Evolutionary conservation across 2,113 vertebrate genomes (phyloP).

Genomic region (Pitta sordida): DNA sequence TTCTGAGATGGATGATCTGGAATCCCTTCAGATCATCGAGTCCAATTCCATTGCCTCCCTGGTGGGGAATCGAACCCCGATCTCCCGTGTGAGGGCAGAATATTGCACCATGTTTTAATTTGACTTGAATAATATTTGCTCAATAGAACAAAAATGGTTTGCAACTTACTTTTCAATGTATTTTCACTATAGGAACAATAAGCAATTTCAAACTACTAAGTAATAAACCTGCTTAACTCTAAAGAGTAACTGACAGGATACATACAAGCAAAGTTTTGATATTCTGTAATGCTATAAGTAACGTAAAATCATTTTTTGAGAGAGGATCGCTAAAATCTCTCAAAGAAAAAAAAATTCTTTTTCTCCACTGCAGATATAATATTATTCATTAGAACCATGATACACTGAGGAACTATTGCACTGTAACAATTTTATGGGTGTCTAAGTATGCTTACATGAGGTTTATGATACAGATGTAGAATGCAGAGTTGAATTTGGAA

Average conservation of each 20-base stretch:
- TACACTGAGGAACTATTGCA: background rate
- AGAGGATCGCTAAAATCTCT: background rate
- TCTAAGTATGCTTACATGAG: background rate
- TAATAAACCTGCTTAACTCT: background rate
- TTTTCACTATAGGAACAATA: background rate
- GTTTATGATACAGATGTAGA: background rate
- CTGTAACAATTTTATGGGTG: background rate
- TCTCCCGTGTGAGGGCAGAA: too few species aligned
- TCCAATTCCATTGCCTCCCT: too few species aligned
- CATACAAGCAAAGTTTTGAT: background rate
- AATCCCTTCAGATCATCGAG: too few species aligned
- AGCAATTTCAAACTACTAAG: background rate
- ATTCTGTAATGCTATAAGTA: background rate
- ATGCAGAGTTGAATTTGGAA: background rate
- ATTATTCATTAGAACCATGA: background rate
- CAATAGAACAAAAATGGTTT: background rate
- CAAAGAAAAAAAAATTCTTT: background rate
- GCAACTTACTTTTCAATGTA: conserved; percentile 7
- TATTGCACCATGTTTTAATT: background rate
- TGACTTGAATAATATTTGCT: background rate
- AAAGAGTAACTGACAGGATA: background rate
- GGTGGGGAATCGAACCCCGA: too few species aligned
- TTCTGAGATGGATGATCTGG: too few species aligned
- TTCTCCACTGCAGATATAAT: background rate
- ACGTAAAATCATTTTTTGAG: background rate